phyloP scores from a whole-genome alignment of 2,888 invertebrate species.

The Orgyia antiqua region DNA sequence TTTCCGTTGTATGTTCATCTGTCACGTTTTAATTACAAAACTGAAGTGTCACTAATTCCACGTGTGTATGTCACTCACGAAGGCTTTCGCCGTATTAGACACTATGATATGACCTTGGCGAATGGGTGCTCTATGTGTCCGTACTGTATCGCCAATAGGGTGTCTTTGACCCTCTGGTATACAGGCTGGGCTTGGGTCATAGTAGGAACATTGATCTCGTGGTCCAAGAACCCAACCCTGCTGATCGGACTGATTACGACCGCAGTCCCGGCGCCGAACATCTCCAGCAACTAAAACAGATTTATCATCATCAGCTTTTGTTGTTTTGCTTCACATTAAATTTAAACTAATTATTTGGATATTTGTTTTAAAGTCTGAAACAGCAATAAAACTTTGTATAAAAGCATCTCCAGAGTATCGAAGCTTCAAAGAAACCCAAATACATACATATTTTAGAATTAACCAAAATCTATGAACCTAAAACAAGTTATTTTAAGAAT shows the following conservation, averaged over 20 bases:
- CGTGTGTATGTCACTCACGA: slow-evolving; percentile 8
- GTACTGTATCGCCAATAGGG: slow-evolving; percentile 93
- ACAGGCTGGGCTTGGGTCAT: slow-evolving; percentile 84
- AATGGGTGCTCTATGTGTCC: slow-evolving; percentile 90
- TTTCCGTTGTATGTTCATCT: slow-evolving; percentile 25
- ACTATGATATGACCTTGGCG: slow-evolving; percentile 77
- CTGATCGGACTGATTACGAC: slow-evolving; percentile 95
- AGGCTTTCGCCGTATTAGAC: slow-evolving; percentile 9
- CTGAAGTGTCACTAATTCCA: slow-evolving; percentile 13
- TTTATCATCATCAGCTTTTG: no score
- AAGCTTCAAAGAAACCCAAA: no score
- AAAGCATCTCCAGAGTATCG: no score
- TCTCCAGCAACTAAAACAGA: slow-evolving; percentile 89
- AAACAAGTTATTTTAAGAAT: no score
- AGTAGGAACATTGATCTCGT: slow-evolving; percentile 84
- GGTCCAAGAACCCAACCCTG: slow-evolving; percentile 87
- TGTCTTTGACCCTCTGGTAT: slow-evolving; percentile 84
- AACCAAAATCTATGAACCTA: no score
- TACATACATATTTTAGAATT: no score
- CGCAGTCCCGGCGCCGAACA: slow-evolving; percentile 99
- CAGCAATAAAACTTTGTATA: no score
- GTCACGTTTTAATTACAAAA: slow-evolving; percentile 14
- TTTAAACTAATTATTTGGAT: no score
- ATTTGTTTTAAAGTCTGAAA: no score
- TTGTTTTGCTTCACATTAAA: no score